Conservation (phyloP, 2,113 vertebrate species). For the Anguilla rostrata region DNA sequence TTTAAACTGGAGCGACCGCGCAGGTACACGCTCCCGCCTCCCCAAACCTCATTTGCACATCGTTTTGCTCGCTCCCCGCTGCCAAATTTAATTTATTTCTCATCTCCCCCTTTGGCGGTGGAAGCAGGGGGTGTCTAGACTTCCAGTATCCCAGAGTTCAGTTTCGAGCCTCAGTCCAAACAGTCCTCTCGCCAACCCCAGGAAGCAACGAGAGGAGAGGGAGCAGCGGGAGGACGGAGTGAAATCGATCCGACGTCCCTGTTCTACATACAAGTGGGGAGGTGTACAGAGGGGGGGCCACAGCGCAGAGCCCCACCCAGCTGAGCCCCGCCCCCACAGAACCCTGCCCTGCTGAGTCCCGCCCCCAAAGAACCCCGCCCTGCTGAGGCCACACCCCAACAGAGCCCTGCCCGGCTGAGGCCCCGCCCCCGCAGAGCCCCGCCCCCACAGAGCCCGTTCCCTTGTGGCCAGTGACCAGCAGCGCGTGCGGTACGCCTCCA, state of each 20-base stretch:
- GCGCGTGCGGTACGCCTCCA: neutral
- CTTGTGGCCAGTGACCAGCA: neutral
- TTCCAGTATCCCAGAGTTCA: too few relatives aligned
- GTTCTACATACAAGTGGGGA: neutral
- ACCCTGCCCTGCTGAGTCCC: too few relatives aligned
- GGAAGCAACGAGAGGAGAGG: neutral
- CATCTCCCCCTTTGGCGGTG: neutral
- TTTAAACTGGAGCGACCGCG: neutral
- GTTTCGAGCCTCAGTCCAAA: neutral
- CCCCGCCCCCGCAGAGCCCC: neutral
- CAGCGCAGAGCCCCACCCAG: neutral
- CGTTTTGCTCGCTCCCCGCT: neutral
- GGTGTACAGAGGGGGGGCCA: neutral
- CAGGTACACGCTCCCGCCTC: neutral
- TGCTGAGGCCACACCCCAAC: neutral
- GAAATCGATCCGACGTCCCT: neutral
- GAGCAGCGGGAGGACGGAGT: neutral
- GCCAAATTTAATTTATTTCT: neutral
- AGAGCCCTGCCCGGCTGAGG: too few relatives aligned
- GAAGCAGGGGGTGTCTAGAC: constrained; percentile 1
- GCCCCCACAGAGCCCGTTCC: neutral
- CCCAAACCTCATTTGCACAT: neutral
- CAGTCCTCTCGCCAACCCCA: neutral
- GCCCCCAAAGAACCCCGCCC: too few relatives aligned
- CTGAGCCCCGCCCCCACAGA: too few relatives aligned